These are phyloP conservation scores for Bombus balteatus DNA, from an alignment of 1,140 invertebrate species.

Conservation along the genomic window DNA sequence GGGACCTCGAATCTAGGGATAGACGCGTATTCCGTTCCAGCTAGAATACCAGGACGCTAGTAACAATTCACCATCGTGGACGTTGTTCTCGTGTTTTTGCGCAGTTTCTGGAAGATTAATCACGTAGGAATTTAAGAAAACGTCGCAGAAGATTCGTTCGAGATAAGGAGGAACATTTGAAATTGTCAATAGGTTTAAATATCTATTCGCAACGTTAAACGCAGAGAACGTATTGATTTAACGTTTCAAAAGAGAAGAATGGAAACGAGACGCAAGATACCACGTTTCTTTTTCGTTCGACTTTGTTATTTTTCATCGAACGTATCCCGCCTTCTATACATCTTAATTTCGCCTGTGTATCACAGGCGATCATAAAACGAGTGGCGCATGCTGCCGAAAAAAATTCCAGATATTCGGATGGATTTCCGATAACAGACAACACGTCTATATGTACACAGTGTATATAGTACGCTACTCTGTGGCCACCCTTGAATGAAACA, in stretches of 20 bases:
- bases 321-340: conserved; percentile 41
- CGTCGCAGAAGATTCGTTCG: neutral
- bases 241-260: neutral
- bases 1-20: neutral
- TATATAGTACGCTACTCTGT: neutral
- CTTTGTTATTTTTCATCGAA: conserved; percentile 29
- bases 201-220: neutral
- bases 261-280: neutral
- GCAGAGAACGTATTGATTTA: neutral
- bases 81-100: neutral
- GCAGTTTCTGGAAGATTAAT: neutral
- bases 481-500: conserved; percentile 18
- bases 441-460: conserved; percentile 34
- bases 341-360: conserved; percentile 59
- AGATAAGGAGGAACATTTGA: neutral
- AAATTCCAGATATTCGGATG: conserved; percentile 66
- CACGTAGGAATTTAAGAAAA: neutral
- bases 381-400: conserved; percentile 52
- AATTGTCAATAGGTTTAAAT: neutral
- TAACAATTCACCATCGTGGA: neutral
- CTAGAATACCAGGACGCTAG: conserved; percentile 54
- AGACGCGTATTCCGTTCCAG: conserved; percentile 5
- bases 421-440: conserved; percentile 59
- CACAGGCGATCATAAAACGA: conserved; percentile 66
- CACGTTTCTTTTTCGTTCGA: neutral